Evolutionary conservation across 2,797 vertebrate genomes (phyloP), one percentile per base, ranked within the genome.

Genomic region (Tangara arthus): DNA sequence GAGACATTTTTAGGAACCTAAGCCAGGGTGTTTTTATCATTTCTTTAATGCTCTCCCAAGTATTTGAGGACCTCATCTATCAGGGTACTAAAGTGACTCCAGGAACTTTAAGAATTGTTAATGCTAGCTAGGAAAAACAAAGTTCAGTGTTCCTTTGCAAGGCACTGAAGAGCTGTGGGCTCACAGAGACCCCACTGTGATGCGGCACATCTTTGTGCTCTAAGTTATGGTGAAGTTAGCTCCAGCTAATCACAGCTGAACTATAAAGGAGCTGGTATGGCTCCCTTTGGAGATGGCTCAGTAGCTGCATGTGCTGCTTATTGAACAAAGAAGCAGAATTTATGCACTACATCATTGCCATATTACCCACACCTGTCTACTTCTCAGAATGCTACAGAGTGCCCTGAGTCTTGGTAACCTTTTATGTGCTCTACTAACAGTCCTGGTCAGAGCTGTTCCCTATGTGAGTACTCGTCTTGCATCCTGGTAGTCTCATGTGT

Each of bases 321-420:
- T 47, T 69, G n/a, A 79, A 50, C 11, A 64, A 65, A 73, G 41
- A 16, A 39, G 15, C 39, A 70, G 26, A 57, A 59, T 79, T 46
- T 41, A 7, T 68, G 47, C 35, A 14, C 9, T 82, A 1, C 39
- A 11, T 44, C 0, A 0, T 73, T 84, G 35, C 11, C 7, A 2
- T 69, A n/a, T 69, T 69, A 34, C 15, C 17, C 46, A 35, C 17
- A 35, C 30, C n/a, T 71, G 53, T 50, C 32, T 47, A 3, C 50
- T 42, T 75, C 32, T 89, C 42, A 15, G 7, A 80, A 64, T 52
- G 11, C 28, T 59, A 1, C 0, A 0, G 23, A 46, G 53, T 30
- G 24, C 46, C 39, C 30, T 46, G 27, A 35, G 15, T 41, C 17
- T 63, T 34, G 20, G 44, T 70, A 47, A 78, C 16, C 6, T 55